A percentile compares a stretch with the other conserved stretches of the same genome.
Conservation (phyloP, 1,140 invertebrate genomes). For the Acromyrmex charruanus region DNA sequence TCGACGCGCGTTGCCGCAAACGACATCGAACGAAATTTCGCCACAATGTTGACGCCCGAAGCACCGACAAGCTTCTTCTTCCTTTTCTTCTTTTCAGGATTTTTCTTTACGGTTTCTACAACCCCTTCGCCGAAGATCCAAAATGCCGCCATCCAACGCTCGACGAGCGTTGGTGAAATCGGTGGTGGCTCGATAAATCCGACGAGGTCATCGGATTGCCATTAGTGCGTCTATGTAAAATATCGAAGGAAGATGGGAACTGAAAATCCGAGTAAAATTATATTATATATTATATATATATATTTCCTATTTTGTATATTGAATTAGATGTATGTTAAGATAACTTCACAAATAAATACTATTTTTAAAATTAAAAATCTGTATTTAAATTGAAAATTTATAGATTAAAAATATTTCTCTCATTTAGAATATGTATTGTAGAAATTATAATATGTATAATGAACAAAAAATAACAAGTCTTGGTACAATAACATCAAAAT, state of each 20-base stretch:
- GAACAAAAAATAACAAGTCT: not conserved
- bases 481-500: not conserved
- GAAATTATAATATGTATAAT: not conserved
- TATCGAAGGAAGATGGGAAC: not conserved
- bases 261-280: not conserved
- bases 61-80: not conserved
- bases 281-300: not conserved
- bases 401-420: slow-evolving; percentile 5
- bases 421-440: not conserved
- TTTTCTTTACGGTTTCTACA: slow-evolving; percentile 1
- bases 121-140: slow-evolving; percentile 18
- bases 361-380: not conserved
- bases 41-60: slow-evolving; percentile 29
- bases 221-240: not conserved
- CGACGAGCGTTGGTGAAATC: slow-evolving; percentile 22
- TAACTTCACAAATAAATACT: not conserved
- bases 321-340: not conserved
- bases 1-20: slow-evolving; percentile 70
- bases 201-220: not conserved
- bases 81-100: slow-evolving; percentile 14
- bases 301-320: not conserved
- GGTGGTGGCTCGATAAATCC: slow-evolving; percentile 12
- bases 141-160: slow-evolving; percentile 3
- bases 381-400: not conserved
- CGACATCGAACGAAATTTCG: slow-evolving; percentile 50